Evolutionary conservation across 1,140 invertebrate genomes (phyloP), one percentile per base, ranked within the genome.

Genomic region (Scaptomyza montana): DNA sequence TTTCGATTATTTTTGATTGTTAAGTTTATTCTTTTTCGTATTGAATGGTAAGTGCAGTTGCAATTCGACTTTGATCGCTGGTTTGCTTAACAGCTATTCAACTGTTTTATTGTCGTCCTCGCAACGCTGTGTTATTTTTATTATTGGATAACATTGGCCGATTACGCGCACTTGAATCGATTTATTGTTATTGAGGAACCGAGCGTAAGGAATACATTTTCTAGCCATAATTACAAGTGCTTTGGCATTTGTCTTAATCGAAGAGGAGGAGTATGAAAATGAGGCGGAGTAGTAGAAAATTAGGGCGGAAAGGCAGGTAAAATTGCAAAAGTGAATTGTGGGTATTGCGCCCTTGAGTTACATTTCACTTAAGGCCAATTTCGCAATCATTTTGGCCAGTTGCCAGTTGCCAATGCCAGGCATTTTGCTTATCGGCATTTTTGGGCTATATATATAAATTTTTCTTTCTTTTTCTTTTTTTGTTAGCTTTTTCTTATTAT

Each of bases 141-240:
- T 86, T 86, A 78, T 80, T 81, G 82, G 75, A 86, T 86, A 86
- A 76, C 75, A 87, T 86, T 70, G 82, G 63, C 78, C 78, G 82
- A 86, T 87, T 81, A 86, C 82, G 75, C 68, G 71, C 78, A 81
- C 82, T 86, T 76, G 82, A 86, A 87, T 86, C 82, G 82, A 86
- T 86, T 86, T 86, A 86, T 86, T 78, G 82, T 86, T 86, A 87
- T 86, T 87, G 81, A 77, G 65, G 64, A 56, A 16, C 33, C 33
- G 36, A 68, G 69, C 55, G 55, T 19, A 57, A 62, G 60, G 63
- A 64, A 86, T 73, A 81, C 71, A 55, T 64, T 72, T 78, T 86
- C 64, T 66, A 68, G 78, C 82, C 71, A 81, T 87, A 86, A 86
- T 86, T 87, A 87, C 78, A 87, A 87, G 78, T 78, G 78, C 74